These are phyloP conservation scores for Nasonia vitripennis DNA, from an alignment of 1,140 invertebrate species.

Conservation along the genomic window DNA sequence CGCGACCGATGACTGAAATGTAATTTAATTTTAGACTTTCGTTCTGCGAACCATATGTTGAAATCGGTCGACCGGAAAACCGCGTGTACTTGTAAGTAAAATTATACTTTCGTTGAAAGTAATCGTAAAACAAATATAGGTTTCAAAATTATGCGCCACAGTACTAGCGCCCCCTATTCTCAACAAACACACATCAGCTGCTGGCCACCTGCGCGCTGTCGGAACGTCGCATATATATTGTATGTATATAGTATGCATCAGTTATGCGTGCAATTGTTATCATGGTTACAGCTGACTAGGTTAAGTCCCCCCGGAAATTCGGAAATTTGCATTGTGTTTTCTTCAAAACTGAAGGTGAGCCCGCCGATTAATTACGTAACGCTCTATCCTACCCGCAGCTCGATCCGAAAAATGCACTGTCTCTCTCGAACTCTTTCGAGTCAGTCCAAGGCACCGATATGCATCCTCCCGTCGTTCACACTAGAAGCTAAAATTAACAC, in stretches of 20 bases:
- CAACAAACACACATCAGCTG: neutral
- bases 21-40: too few relatives aligned
- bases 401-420: neutral
- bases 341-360: slow-evolving; percentile 1
- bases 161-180: neutral
- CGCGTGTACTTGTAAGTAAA: too few relatives aligned
- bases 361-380: neutral
- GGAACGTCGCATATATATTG: neutral
- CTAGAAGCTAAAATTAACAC: neutral
- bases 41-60: too few relatives aligned
- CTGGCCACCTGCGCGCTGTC: neutral
- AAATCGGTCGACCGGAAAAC: too few relatives aligned
- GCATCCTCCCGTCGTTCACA: neutral
- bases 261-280: neutral
- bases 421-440: neutral
- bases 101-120: too few relatives aligned
- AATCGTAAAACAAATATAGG: too few relatives aligned
- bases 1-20: too few relatives aligned
- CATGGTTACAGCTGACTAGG: slow-evolving; percentile 9
- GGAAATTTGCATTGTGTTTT: slow-evolving; percentile 15
- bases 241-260: too few relatives aligned
- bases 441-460: neutral
- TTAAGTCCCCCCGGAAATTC: slow-evolving; percentile 8
- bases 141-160: too few relatives aligned
- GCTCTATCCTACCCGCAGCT: neutral